Evolutionary conservation across 53 echinoderm and acorn worm species (phyloP).

Genomic region (Temnopleurus reevesii): DNA sequence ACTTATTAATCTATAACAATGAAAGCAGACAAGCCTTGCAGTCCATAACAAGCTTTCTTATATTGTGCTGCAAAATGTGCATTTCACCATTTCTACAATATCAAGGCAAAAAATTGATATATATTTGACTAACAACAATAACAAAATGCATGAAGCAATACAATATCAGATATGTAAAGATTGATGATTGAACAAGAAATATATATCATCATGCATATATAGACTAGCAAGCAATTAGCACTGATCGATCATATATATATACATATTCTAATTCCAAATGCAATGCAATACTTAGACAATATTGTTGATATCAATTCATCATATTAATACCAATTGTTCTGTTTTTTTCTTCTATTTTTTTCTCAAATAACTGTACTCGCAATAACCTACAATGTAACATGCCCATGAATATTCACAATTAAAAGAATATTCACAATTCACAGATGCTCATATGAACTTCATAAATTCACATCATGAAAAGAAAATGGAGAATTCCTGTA

Average conservation of each 20-base stretch:
- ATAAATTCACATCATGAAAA: too few relatives aligned
- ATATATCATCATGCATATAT: constrained; percentile 6
- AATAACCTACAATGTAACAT: too few relatives aligned
- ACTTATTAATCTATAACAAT: neutral
- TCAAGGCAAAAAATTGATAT: neutral
- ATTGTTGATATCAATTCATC: neutral
- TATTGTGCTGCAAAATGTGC: constrained; percentile 22
- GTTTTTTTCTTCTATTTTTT: too few relatives aligned
- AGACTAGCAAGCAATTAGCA: neutral
- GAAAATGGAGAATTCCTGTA: too few relatives aligned
- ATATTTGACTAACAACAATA: constrained; percentile 10
- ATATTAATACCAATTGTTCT: too few relatives aligned
- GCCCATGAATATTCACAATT: neutral
- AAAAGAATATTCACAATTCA: too few relatives aligned
- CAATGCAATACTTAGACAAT: neutral
- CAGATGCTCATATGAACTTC: too few relatives aligned
- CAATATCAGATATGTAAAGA: neutral
- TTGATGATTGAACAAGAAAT: neutral
- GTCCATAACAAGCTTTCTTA: neutral
- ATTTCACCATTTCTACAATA: constrained; percentile 32
- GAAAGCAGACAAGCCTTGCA: neutral
- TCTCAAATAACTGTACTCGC: too few relatives aligned
- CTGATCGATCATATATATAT: neutral
- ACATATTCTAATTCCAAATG: constrained; percentile 11
- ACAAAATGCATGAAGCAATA: constrained; percentile 45